phyloP scores from a whole-genome alignment of 2,797 vertebrate genomes.

The Esox masquinongy region DNA sequence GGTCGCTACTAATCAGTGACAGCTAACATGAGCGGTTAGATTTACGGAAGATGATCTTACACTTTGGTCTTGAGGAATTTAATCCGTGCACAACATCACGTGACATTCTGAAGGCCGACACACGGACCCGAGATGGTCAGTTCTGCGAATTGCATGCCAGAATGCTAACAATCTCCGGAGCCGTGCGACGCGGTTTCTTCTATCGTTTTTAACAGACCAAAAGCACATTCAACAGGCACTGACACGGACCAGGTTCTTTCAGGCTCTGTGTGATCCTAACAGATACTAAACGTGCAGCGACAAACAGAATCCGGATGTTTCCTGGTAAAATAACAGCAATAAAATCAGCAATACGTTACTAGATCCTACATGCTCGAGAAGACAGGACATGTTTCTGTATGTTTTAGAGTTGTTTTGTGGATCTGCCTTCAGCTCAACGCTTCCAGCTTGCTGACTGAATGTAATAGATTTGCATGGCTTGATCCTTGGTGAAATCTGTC shows the following conservation, averaged over 20 bases:
- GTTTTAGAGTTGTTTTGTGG: constrained; percentile 52
- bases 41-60: background rate
- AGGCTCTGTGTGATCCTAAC: background rate
- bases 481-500: constrained; percentile 39
- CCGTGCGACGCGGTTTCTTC: constrained; percentile 37
- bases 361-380: background rate
- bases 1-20: background rate
- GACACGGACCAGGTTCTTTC: background rate
- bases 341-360: constrained; percentile 39
- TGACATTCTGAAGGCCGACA: constrained; percentile 9
- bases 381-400: constrained; percentile 30
- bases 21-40: background rate
- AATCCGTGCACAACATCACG: constrained; percentile 42
- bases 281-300: background rate
- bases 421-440: constrained; percentile 64
- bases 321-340: constrained; percentile 56
- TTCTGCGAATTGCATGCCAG: background rate
- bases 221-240: constrained; percentile 53
- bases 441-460: constrained; percentile 74
- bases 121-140: constrained; percentile 29
- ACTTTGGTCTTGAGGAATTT: constrained; percentile 17
- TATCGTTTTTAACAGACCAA: constrained; percentile 27
- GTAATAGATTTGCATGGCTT: constrained; percentile 65
- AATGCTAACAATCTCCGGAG: constrained; percentile 26
- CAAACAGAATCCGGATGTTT: constrained; percentile 9